Percentiles rank a stretch among this genome's conserved stretches.
Evolutionary conservation across 2,888 invertebrate genomes (phyloP).

Genomic region (Plebejus melissa): DNA sequence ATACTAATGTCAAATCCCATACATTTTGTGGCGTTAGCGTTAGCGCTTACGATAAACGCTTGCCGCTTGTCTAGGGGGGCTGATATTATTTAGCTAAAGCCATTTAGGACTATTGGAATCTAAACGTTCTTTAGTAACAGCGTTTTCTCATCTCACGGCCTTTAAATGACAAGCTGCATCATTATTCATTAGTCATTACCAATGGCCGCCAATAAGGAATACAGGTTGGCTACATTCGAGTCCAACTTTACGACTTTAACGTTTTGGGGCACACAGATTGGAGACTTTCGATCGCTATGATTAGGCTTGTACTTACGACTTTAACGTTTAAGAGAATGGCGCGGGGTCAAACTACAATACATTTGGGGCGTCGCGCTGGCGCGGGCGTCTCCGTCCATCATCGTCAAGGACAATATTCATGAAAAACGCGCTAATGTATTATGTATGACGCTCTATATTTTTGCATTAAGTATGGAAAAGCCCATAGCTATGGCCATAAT

Average conservation of each 20-base stretch:
- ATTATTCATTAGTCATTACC: not conserved
- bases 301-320: not conserved
- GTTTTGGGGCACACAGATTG: not conserved
- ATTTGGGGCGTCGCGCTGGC: conserved; percentile 1
- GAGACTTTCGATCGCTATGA: not conserved
- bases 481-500: not conserved
- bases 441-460: not conserved
- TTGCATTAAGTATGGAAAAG: not conserved
- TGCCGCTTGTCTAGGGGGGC: too few species aligned
- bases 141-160: too few species aligned
- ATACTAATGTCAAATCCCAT: too few species aligned
- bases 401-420: conserved; percentile 7
- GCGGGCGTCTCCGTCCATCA: conserved; percentile 10
- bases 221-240: too few species aligned
- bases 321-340: not conserved
- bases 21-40: too few species aligned
- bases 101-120: not conserved
- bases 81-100: too few species aligned
- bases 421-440: conserved; percentile 12
- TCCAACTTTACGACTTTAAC: too few species aligned
- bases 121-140: not conserved
- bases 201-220: too few species aligned
- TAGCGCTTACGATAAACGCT: too few species aligned
- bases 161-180: not conserved
- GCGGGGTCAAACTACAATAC: not conserved